These are phyloP conservation scores for Caenorhabditis becei DNA, from an alignment of 2,888 invertebrate genomes.

Conservation along the genomic window DNA sequence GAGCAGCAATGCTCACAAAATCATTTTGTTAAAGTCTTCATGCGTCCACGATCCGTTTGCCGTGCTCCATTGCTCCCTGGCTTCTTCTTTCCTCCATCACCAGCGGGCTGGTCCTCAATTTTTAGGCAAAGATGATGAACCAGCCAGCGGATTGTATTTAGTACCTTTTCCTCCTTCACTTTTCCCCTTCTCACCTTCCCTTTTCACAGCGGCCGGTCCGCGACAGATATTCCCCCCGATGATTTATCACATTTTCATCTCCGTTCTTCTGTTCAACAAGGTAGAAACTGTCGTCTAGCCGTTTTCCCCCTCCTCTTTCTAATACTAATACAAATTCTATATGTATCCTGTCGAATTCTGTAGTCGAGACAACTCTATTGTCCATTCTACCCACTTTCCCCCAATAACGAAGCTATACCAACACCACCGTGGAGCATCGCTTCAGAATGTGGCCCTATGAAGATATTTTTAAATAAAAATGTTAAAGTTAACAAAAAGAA, in stretches of 20 bases:
- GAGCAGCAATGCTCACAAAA: neutral
- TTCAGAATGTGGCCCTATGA: constrained; percentile 49
- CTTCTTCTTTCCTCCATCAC: constrained; percentile 20
- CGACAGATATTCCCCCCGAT: constrained; percentile 56
- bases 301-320: constrained; percentile 23
- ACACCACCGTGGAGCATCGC: constrained; percentile 30
- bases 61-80: constrained; percentile 33
- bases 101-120: constrained; percentile 47
- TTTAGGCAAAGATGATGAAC: constrained; percentile 33
- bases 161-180: constrained; percentile 1
- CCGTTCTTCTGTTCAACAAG: constrained; percentile 40
- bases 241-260: constrained; percentile 55
- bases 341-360: constrained; percentile 49
- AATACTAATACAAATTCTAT: constrained; percentile 57
- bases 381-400: constrained; percentile 3
- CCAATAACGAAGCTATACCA: constrained; percentile 31
- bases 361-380: constrained; percentile 37
- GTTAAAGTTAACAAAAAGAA: constrained; percentile 27
- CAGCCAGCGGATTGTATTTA: constrained; percentile 30
- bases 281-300: constrained; percentile 61
- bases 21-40: constrained; percentile 39
- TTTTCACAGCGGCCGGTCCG: constrained; percentile 52
- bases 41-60: constrained; percentile 41
- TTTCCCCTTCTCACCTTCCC: constrained; percentile 24
- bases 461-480: constrained; percentile 49